phyloP scores from a whole-genome alignment of 2,113 vertebrate genomes.

The Megaleporinus macrocephalus region DNA sequence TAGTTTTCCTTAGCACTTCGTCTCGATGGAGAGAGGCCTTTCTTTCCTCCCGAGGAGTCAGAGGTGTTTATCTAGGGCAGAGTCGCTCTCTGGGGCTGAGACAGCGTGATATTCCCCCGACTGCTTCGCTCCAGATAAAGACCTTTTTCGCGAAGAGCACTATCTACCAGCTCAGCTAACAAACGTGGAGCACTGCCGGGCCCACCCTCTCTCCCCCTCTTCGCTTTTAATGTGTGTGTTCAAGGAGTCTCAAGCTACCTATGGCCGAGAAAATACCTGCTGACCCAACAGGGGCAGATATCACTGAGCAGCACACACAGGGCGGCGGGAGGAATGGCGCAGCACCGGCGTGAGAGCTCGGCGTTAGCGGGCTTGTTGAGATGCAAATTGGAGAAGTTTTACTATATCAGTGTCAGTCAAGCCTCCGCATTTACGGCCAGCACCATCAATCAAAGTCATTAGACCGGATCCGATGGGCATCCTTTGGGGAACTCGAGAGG shows the following conservation, averaged over 20 bases:
- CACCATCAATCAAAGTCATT: neutral
- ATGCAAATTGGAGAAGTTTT: slow-evolving; percentile 10
- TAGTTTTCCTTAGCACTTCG: neutral
- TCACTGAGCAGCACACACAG: slow-evolving; percentile 28
- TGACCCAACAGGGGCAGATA: slow-evolving; percentile 7
- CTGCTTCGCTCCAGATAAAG: slow-evolving; percentile 65
- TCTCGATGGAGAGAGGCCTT: neutral
- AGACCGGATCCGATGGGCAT: neutral
- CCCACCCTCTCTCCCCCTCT: slow-evolving; percentile 52
- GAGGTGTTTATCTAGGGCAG: slow-evolving; percentile 63
- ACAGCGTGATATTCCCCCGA: slow-evolving; percentile 55
- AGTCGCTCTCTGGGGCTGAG: slow-evolving; percentile 54
- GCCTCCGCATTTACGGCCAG: neutral
- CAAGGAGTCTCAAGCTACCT: slow-evolving; percentile 27
- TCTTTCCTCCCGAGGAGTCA: slow-evolving; percentile 18
- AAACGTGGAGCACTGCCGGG: slow-evolving; percentile 61
- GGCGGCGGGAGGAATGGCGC: neutral
- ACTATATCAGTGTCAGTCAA: neutral
- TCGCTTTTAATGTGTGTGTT: slow-evolving; percentile 64
- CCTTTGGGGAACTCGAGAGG: neutral
- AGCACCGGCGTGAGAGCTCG: neutral
- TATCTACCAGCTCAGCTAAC: slow-evolving; percentile 62
- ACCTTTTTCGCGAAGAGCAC: slow-evolving; percentile 63
- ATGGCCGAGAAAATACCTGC: slow-evolving; percentile 23
- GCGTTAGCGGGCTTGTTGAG: slow-evolving; percentile 2